phyloP scores from a whole-genome alignment of 2,113 vertebrate genomes.

The Athene cunicularia region DNA sequence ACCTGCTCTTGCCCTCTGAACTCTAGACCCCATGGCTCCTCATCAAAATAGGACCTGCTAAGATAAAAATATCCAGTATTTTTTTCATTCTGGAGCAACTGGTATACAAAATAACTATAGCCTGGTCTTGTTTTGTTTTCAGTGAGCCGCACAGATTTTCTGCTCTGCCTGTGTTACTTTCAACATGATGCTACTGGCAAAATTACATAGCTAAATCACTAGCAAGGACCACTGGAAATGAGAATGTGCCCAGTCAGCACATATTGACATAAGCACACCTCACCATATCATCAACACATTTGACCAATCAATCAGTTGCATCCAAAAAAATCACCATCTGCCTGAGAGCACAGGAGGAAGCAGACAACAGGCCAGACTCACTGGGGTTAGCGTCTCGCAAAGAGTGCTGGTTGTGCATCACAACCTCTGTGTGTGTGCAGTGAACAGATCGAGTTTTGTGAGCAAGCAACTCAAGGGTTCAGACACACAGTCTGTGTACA shows the following conservation, averaged over 20 bases:
- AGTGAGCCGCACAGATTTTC: not conserved
- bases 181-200: not conserved
- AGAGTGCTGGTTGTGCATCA: not conserved
- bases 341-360: not conserved
- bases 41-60: constrained; percentile 44
- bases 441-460: not conserved
- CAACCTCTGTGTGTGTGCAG: accelerated
- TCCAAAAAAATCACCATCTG: not conserved
- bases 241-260: not conserved
- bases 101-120: not conserved
- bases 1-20: not conserved
- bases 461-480: not conserved
- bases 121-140: not conserved
- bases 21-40: constrained; percentile 44
- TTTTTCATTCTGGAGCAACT: not conserved
- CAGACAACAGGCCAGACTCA: not conserved
- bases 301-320: not conserved
- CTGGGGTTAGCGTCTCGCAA: not conserved
- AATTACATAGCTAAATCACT: not conserved
- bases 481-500: accelerated
- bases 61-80: constrained; percentile 38
- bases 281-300: not conserved
- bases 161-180: not conserved
- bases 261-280: not conserved
- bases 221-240: not conserved